A percentile compares a stretch with the other conserved stretches of the same genome.
Evolutionary conservation across 2,797 vertebrate genomes (phyloP).

Genomic region (Rhabdomys pumilio): DNA sequence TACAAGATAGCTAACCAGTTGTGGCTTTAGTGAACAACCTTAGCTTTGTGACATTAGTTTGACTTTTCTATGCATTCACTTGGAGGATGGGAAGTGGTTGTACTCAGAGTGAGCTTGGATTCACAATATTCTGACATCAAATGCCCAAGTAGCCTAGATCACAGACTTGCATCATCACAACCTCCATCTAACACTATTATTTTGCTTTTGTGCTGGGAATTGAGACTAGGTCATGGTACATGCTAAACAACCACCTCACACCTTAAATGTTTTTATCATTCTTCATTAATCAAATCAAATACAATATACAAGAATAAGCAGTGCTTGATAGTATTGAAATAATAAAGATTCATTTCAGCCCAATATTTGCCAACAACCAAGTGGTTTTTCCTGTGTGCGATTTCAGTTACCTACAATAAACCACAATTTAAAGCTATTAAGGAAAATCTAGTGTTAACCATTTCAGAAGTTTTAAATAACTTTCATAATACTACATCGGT

Average conservation of each 20-base stretch:
- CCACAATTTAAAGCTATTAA: not conserved
- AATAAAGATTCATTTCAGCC: not conserved
- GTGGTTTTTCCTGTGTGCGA: not conserved
- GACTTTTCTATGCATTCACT: not conserved
- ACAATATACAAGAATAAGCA: not conserved
- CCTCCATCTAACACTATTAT: no score
- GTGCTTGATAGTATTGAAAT: not conserved
- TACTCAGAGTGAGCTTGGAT: not conserved
- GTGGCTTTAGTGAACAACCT: not conserved
- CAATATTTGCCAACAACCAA: not conserved
- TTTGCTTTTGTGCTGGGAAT: not conserved
- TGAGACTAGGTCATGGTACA: not conserved
- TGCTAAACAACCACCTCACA: not conserved
- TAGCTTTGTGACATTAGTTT: not conserved
- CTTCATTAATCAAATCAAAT: not conserved
- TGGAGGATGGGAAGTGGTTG: not conserved
- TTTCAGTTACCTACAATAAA: not conserved
- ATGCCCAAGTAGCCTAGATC: not conserved
- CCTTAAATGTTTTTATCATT: not conserved
- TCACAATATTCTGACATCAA: not conserved
- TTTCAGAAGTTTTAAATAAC: not conserved
- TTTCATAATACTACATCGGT: not conserved
- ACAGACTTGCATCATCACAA: not conserved
- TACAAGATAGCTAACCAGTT: not conserved
- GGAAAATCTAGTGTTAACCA: not conserved